Percentiles rank a stretch among this genome's conserved stretches.
Evolutionary conservation across 2,888 invertebrate genomes (phyloP).

Genomic region (Conops quadrifasciatus): DNA sequence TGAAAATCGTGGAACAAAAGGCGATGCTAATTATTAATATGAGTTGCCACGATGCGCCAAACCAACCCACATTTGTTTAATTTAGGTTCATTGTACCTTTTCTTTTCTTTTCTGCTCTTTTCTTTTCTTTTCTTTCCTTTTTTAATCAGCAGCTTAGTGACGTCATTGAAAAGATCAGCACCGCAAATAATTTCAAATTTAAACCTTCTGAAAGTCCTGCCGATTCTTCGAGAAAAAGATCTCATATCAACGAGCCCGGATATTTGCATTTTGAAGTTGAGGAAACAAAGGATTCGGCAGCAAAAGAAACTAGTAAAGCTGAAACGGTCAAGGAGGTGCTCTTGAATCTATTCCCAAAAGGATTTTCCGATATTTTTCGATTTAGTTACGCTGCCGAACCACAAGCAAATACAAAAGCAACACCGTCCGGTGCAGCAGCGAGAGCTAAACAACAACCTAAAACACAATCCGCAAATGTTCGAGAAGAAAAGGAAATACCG

Average conservation of each 20-base stretch:
- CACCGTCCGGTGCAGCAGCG: too few species aligned
- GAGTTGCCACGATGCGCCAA: too few species aligned
- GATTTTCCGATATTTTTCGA: conserved; percentile 60
- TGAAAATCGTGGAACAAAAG: too few species aligned
- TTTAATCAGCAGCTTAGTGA: too few species aligned
- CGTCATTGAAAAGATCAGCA: too few species aligned
- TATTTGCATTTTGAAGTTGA: conserved; percentile 57
- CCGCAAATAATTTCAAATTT: too few species aligned
- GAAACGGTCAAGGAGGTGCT: conserved; percentile 58
- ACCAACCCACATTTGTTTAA: too few species aligned
- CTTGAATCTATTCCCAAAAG: conserved; percentile 57
- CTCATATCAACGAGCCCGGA: conserved; percentile 49
- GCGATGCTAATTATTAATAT: too few species aligned
- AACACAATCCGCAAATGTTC: neutral
- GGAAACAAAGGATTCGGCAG: conserved; percentile 25
- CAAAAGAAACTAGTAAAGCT: conserved; percentile 41
- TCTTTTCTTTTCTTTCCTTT: too few species aligned
- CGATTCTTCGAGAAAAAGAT: neutral
- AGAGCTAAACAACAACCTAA: neutral
- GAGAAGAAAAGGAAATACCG: neutral
- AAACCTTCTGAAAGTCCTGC: too few species aligned
- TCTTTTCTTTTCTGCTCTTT: too few species aligned
- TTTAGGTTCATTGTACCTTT: too few species aligned
- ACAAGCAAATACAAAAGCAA: conserved; percentile 29
- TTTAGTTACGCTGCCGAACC: conserved; percentile 51